Evolutionary conservation across 1,140 invertebrate genomes (phyloP).

Genomic region (Drosophila busckii): DNA sequence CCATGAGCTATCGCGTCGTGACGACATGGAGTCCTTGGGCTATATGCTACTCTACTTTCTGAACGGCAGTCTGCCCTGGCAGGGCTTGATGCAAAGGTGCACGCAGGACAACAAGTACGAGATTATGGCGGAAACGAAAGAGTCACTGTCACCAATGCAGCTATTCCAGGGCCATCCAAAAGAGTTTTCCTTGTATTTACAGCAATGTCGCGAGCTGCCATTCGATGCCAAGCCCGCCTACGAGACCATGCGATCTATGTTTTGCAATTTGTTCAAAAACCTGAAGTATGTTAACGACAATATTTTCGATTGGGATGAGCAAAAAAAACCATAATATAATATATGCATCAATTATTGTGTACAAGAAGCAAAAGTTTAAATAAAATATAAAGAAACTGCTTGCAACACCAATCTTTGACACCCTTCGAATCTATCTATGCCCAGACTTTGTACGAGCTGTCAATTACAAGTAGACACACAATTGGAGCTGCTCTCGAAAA

Average conservation of each 20-base stretch:
- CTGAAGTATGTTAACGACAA: slow-evolving; percentile 98
- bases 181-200: slow-evolving; percentile 97
- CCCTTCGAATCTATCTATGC: neutral
- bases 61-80: slow-evolving; percentile 94
- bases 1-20: slow-evolving; percentile 90
- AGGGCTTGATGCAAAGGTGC: slow-evolving; percentile 93
- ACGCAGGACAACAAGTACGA: slow-evolving; percentile 95
- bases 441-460: slow-evolving; percentile 49
- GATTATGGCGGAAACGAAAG: slow-evolving; percentile 96
- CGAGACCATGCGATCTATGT: slow-evolving; percentile 93
- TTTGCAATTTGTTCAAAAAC: slow-evolving; percentile 96
- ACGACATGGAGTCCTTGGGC: slow-evolving; percentile 96
- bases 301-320: slow-evolving; percentile 93
- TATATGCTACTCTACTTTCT: slow-evolving; percentile 98
- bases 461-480: slow-evolving; percentile 66
- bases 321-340: neutral
- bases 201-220: slow-evolving; percentile 93
- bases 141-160: slow-evolving; percentile 93
- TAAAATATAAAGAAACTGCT: neutral
- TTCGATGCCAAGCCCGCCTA: slow-evolving; percentile 97
- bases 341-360: too few relatives aligned
- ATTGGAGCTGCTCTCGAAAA: slow-evolving; percentile 65
- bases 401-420: neutral
- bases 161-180: slow-evolving; percentile 95
- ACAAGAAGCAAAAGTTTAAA: too few relatives aligned